phyloP scores from a whole-genome alignment of 1,140 invertebrate genomes.

The Bombus breviceps region DNA sequence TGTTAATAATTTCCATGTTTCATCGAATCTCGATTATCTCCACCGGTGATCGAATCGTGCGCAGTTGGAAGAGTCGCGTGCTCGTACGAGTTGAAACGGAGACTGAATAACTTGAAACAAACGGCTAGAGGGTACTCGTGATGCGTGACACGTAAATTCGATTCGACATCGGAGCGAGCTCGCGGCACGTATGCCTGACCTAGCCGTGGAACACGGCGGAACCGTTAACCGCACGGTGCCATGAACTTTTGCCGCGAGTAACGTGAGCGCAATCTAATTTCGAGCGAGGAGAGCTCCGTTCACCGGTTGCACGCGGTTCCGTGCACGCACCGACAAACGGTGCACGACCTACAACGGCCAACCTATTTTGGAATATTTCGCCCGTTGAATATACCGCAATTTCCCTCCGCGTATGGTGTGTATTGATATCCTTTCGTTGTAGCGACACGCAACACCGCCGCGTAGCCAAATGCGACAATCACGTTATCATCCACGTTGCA shows the following conservation, averaged over 20 bases:
- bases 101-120: conserved; percentile 32
- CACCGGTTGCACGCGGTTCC: conserved; percentile 18
- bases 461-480: neutral
- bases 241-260: conserved; percentile 54
- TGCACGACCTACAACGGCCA: conserved; percentile 11
- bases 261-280: conserved; percentile 57
- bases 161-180: conserved; percentile 39
- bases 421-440: conserved; percentile 21
- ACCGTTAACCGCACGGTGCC: conserved; percentile 56
- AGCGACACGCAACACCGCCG: neutral
- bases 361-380: conserved; percentile 46
- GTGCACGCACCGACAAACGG: neutral
- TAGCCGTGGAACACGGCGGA: conserved; percentile 37
- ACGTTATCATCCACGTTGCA: neutral
- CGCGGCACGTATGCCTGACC: conserved; percentile 49
- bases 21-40: neutral
- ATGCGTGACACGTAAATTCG: conserved; percentile 52
- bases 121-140: conserved; percentile 27
- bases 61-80: conserved; percentile 5
- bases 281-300: conserved; percentile 10
- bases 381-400: conserved; percentile 23
- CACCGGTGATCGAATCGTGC: neutral
- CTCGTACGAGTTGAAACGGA: neutral
- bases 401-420: neutral
- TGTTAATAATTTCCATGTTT: neutral